Conservation (phyloP, 2,113 vertebrate genomes). For the Clupea harengus region DNA sequence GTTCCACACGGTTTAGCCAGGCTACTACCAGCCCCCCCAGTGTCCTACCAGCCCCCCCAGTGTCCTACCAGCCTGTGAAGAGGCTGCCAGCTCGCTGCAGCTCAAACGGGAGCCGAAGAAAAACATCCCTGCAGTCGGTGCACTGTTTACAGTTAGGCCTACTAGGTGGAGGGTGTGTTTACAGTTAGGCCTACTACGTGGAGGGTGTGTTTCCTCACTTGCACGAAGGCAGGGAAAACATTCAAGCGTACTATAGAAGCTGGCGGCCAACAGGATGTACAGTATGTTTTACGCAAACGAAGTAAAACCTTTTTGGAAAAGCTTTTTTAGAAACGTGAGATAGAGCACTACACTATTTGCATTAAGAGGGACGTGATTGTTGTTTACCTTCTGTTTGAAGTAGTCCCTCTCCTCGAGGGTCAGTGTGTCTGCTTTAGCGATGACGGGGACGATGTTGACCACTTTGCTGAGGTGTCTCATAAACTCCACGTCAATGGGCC, state of each 20-base stretch:
- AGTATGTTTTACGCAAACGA: too few species aligned
- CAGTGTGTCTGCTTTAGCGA: slow-evolving; percentile 93
- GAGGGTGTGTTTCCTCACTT: background rate
- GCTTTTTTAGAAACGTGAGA: too few species aligned
- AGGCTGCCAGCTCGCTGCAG: background rate
- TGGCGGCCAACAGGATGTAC: background rate
- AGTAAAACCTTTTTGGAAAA: too few species aligned
- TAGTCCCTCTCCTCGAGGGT: slow-evolving; percentile 93
- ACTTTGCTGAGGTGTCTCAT: slow-evolving; percentile 97
- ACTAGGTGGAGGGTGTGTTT: background rate
- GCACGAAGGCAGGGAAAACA: background rate
- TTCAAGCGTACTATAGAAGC: background rate
- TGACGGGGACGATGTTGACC: slow-evolving; percentile 96
- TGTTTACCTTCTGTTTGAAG: slow-evolving; percentile 89
- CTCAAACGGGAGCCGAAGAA: background rate
- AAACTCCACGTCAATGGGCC: slow-evolving; percentile 94
- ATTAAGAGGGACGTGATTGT: background rate
- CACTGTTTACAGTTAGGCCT: background rate
- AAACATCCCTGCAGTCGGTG: background rate
- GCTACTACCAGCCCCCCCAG: background rate
- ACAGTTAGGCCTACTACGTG: background rate
- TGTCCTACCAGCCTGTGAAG: slow-evolving; percentile 1
- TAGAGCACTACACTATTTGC: too few species aligned
- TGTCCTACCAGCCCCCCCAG: background rate
- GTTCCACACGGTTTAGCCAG: background rate